Evolutionary conservation across 2,888 invertebrate genomes (phyloP).

Genomic region (Himalopsyche kuldschensis): DNA sequence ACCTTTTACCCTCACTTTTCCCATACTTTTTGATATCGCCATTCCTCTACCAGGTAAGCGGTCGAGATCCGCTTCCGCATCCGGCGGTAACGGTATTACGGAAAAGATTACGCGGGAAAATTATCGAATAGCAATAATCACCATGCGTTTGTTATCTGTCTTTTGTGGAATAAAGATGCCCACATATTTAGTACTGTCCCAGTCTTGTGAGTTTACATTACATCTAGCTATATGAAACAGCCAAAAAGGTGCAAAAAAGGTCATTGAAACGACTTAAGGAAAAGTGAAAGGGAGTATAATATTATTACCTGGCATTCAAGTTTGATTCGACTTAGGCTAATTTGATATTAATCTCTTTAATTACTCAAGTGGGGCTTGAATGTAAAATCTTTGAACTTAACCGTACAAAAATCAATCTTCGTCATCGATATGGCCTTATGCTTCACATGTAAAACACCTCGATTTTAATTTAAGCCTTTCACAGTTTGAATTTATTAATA

Average conservation of each 20-base stretch:
- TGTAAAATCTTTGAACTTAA: background rate
- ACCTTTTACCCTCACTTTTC: background rate
- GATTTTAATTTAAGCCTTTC: background rate
- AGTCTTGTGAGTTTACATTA: no score
- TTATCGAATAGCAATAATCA: no score
- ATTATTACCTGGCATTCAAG: background rate
- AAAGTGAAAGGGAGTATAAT: background rate
- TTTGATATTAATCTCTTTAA: background rate
- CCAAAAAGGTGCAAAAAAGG: no score
- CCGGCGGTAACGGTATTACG: conserved; percentile 9
- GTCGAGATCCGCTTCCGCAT: conserved; percentile 38
- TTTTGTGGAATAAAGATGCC: no score
- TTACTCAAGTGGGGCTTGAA: background rate
- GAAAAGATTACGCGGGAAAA: background rate
- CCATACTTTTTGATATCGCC: background rate
- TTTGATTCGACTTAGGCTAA: background rate
- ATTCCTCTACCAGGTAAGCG: conserved; percentile 18
- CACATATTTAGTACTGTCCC: no score
- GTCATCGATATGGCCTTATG: background rate
- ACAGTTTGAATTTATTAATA: no score
- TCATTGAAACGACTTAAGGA: background rate
- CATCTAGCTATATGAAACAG: no score
- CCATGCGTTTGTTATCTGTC: no score
- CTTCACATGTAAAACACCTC: background rate
- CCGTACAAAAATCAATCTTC: background rate